phyloP scores from a whole-genome alignment of 2,888 invertebrate species.

The Monochamus alternatus region DNA sequence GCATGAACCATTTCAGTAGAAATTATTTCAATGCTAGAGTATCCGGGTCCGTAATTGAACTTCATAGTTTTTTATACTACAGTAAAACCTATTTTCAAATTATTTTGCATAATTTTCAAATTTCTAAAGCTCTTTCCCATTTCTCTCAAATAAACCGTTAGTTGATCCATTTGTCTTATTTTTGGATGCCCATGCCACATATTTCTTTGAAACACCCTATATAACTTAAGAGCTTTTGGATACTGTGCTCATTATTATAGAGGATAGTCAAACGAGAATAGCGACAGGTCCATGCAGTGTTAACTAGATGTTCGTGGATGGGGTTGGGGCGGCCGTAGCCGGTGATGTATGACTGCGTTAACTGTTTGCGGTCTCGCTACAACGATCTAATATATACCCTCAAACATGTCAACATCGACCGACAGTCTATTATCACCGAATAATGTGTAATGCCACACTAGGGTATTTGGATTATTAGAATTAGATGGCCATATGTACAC shows the following conservation, averaged over 20 bases:
- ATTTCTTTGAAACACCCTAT: too few species aligned
- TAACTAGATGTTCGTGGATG: conserved; percentile 43
- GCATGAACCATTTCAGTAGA: too few species aligned
- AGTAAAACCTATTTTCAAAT: too few species aligned
- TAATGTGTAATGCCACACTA: conserved; percentile 56
- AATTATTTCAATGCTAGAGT: too few species aligned
- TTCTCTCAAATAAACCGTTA: too few species aligned
- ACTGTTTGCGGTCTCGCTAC: conserved; percentile 57
- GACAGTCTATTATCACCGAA: conserved; percentile 56
- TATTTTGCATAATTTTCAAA: too few species aligned
- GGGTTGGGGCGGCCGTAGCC: conserved; percentile 42
- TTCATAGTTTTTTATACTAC: too few species aligned
- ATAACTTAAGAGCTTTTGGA: neutral
- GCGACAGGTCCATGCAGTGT: conserved; percentile 36
- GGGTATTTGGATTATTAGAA: conserved; percentile 44
- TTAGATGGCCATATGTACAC: conserved; percentile 40
- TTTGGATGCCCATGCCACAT: too few species aligned
- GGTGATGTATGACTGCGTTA: conserved; percentile 56
- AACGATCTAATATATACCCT: conserved; percentile 54
- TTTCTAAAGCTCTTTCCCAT: too few species aligned
- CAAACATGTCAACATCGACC: conserved; percentile 55
- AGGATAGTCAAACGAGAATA: conserved; percentile 7
- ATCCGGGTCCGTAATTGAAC: too few species aligned
- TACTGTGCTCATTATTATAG: neutral
- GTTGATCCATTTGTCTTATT: too few species aligned